Base-by-base conservation (phyloP, 2,113 vertebrate species). In the Odocoileus hemionus region DNA sequence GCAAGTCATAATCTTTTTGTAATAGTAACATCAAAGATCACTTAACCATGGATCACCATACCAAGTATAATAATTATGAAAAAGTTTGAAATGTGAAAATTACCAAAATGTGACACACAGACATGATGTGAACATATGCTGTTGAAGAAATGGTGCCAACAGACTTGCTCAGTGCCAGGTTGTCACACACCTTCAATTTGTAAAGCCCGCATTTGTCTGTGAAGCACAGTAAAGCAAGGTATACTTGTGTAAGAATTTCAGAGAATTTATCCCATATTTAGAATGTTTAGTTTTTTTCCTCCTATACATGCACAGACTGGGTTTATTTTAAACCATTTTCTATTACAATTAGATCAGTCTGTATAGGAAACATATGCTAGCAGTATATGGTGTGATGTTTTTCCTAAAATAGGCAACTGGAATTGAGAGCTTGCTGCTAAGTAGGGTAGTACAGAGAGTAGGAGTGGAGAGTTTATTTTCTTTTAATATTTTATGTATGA, bases 391-490 rank as follows among this genome's bases (percentile, higher is more conserved):
- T 97, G 96, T 98, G 97, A 97, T 98, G 70, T 98, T 98, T 98
- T 98, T 98, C 97, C 98, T 98, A 94, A 97, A 92, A 97, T 96
- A 98, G 98, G 98, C 98, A 97, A 93, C 96, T 98, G 98, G 97
- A 98, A 98, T 98, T 99, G 99, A 98, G 98, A 99, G 98, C 98
- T 98, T 98, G 98, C 98, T 98, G 98, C 98, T 99, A 99, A 99
- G 99, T 99, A 99, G 99, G 99, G 99, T 99, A 94, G 94, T 97
- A 94, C 92, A 99, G 99, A 99, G 98, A 98, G 98, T 99, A 98
- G 98, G 98, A 99, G 98, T 98, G 98, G 99, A 99, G 98, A 99
- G 98, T 99, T 98, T 98, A 76, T 87, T 91, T 36, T 67, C 50
- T 78, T 79, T 83, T 90, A 92, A 43, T 58, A 57, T 80, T 97